These are phyloP conservation scores for Toxotes lorentzi DNA, from an alignment of 2,797 vertebrate species.

Conservation along the genomic window DNA sequence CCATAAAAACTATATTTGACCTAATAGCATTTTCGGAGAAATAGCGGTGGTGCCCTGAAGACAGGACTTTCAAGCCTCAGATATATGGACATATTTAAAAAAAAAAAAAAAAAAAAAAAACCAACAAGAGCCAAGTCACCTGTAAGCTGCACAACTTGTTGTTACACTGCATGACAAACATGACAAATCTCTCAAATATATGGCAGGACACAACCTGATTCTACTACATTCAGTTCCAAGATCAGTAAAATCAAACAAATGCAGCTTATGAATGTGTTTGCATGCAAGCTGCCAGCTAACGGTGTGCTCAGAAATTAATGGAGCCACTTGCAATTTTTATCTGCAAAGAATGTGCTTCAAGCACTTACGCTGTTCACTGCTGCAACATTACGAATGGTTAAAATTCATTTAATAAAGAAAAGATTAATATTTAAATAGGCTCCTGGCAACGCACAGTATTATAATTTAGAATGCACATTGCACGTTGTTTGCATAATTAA, in stretches of 20 bases:
- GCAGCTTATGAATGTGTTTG: slow-evolving; percentile 19
- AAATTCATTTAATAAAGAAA: slow-evolving; percentile 66
- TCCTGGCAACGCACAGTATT: slow-evolving; percentile 53
- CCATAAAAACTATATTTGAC: slow-evolving; percentile 16
- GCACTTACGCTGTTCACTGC: slow-evolving; percentile 43
- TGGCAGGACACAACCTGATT: slow-evolving; percentile 3
- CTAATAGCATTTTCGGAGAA: slow-evolving; percentile 18
- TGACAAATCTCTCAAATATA: slow-evolving; percentile 11
- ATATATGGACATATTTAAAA: slow-evolving; percentile 11
- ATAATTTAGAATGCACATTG: slow-evolving; percentile 64
- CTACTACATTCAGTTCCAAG: not conserved
- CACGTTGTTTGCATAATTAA: slow-evolving; percentile 74
- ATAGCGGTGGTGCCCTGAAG: slow-evolving; percentile 7
- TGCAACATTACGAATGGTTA: slow-evolving; percentile 62
- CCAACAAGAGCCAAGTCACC: not conserved
- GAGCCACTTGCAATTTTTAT: slow-evolving; percentile 57
- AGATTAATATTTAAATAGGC: slow-evolving; percentile 73
- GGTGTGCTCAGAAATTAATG: slow-evolving; percentile 45
- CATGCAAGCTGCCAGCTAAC: slow-evolving; percentile 33
- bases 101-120: slow-evolving; percentile 22
- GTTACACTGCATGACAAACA: slow-evolving; percentile 6
- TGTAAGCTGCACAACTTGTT: not conserved
- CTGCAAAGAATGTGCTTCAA: slow-evolving; percentile 49
- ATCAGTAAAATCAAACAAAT: slow-evolving; percentile 22
- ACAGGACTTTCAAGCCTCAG: slow-evolving; percentile 8